phyloP scores from a whole-genome alignment of 2,888 invertebrate species.

The Steinernema carpocapsae region DNA sequence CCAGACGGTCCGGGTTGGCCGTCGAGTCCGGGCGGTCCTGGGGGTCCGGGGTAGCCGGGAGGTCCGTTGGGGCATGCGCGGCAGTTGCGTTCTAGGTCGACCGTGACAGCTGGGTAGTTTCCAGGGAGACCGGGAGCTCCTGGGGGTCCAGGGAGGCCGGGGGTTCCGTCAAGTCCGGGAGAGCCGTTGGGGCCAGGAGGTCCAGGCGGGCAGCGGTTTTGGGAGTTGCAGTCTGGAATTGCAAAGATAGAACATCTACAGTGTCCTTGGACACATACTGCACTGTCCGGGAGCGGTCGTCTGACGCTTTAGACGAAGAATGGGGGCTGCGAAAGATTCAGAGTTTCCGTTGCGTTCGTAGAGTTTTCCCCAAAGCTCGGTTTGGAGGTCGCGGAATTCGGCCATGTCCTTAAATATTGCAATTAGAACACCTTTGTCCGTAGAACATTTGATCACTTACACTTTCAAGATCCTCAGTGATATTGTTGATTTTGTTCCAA shows the following conservation, averaged over 20 bases:
- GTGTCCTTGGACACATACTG: no score
- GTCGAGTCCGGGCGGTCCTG: constrained; percentile 58
- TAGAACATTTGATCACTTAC: no score
- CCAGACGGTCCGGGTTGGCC: constrained; percentile 57
- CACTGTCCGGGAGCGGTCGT: constrained; percentile 21
- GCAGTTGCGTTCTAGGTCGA: constrained; percentile 59
- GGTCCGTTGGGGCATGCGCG: constrained; percentile 64
- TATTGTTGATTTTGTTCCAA: constrained; percentile 39
- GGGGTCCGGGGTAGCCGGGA: constrained; percentile 62
- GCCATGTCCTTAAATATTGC: constrained; percentile 38
- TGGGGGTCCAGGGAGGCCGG: constrained; percentile 51
- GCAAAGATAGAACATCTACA: neutral
- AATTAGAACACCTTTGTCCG: neutral
- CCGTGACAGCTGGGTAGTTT: constrained; percentile 61
- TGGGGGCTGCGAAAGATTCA: neutral
- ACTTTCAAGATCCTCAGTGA: constrained; percentile 39
- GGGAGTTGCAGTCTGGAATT: constrained; percentile 32
- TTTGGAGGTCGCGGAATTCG: constrained; percentile 39
- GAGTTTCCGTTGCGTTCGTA: constrained; percentile 11
- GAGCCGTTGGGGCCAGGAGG: constrained; percentile 17
- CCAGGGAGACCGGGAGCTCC: constrained; percentile 63
- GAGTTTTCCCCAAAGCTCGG: constrained; percentile 32
- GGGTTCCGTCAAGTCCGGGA: constrained; percentile 52
- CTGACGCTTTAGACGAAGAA: constrained; percentile 12
- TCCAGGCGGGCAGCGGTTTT: constrained; percentile 27